Percentiles rank a stretch among this genome's conserved stretches.
These are phyloP conservation scores for Leuciscus waleckii DNA, from an alignment of 2,797 vertebrate genomes.

Conservation along the genomic window DNA sequence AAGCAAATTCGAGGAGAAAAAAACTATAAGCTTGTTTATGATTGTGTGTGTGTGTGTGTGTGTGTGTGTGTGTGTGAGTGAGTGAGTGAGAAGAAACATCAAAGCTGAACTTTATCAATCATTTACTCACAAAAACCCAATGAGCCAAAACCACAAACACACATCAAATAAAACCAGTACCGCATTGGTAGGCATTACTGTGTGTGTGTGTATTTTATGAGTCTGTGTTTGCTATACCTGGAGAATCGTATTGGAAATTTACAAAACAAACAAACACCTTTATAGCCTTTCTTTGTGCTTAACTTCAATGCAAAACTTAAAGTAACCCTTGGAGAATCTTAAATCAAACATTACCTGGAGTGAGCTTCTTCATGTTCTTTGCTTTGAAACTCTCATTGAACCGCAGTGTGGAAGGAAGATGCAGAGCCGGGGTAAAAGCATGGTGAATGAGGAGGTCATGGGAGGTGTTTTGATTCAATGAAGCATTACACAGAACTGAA, in stretches of 20 bases:
- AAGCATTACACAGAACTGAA: conserved; percentile 53
- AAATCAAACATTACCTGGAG: conserved; percentile 22
- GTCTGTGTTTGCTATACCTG: conserved; percentile 11
- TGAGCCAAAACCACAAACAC: conserved; percentile 55
- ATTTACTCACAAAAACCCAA: conserved; percentile 69
- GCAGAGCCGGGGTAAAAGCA: conserved; percentile 26
- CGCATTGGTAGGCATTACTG: conserved; percentile 19
- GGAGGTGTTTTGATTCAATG: conserved; percentile 39
- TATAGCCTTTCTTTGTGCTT: conserved; percentile 17
- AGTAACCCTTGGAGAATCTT: conserved; percentile 25
- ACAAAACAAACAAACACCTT: neutral
- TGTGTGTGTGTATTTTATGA: conserved; percentile 5
- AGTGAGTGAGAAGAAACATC: conserved; percentile 38
- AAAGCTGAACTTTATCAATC: conserved; percentile 53
- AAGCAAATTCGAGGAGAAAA: conserved; percentile 1
- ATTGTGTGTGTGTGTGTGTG: neutral
- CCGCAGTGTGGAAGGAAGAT: neutral
- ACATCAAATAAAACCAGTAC: conserved; percentile 48
- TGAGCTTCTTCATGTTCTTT: neutral
- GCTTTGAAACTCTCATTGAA: conserved; percentile 8
- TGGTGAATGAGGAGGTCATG: conserved; percentile 32
- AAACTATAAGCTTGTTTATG: neutral
- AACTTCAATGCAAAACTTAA: conserved; percentile 21
- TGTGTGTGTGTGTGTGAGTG: conserved; percentile 57
- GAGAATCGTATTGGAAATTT: neutral